Percentiles rank a stretch among this genome's conserved stretches.
Evolutionary conservation across 2,113 vertebrate species (phyloP).

Genomic region (Vulpes vulpes): DNA sequence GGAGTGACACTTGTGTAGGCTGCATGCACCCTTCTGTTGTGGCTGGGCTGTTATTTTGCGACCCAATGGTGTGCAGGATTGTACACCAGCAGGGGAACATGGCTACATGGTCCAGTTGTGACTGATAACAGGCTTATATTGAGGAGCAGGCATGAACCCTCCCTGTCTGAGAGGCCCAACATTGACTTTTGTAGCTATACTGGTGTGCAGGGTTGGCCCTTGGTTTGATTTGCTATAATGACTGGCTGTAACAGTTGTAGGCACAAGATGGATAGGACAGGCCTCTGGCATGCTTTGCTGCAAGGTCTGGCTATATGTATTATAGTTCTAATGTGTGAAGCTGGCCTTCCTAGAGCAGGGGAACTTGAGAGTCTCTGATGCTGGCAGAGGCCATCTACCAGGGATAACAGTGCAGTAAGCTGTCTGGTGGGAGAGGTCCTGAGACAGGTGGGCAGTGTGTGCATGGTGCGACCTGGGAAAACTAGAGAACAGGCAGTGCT

Average conservation of each 20-base stretch:
- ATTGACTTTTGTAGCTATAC: neutral
- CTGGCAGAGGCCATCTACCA: neutral
- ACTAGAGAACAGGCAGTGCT: neutral
- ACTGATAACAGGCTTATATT: neutral
- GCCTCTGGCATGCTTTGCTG: neutral
- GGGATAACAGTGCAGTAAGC: neutral
- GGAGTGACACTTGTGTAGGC: too few relatives aligned
- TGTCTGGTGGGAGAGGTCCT: neutral
- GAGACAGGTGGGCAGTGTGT: neutral
- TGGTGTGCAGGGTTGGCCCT: neutral
- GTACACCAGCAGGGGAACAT: neutral
- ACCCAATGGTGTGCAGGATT: neutral
- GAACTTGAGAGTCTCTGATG: neutral
- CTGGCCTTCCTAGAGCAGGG: neutral
- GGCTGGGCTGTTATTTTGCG: neutral
- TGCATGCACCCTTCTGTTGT: neutral
- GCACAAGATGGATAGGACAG: neutral
- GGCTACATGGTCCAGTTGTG: neutral
- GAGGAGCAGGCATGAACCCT: neutral
- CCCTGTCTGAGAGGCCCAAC: neutral
- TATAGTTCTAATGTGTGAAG: neutral
- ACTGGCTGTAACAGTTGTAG: neutral
- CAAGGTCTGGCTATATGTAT: neutral
- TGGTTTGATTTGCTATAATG: neutral
- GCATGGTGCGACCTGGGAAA: neutral